Conservation (phyloP, 2,113 vertebrate genomes). For the Archilochus colubris region DNA sequence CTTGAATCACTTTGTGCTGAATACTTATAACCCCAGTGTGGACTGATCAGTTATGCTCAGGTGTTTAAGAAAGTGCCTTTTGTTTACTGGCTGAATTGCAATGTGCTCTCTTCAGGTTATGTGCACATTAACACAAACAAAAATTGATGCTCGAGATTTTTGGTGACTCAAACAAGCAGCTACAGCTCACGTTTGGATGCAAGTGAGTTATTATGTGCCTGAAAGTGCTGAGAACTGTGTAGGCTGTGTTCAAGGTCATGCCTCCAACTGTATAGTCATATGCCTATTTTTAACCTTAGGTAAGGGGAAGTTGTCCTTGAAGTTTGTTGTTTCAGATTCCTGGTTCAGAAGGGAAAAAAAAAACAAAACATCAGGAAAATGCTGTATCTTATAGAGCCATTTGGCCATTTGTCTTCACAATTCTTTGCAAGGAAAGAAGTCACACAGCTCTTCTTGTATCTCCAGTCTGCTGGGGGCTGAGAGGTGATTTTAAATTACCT, state of each 20-base stretch:
- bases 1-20: neutral
- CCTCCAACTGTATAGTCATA: neutral
- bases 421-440: neutral
- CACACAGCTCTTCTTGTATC: rapidly evolving
- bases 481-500: neutral
- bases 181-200: neutral
- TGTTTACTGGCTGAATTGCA: neutral
- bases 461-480: neutral
- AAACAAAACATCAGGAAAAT: neutral
- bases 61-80: neutral
- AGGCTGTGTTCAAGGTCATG: neutral
- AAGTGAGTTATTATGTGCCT: neutral
- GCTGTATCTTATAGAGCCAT: neutral
- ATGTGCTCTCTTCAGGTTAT: neutral
- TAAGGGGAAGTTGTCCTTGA: neutral
- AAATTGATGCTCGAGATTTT: neutral
- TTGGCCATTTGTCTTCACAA: neutral
- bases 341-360: neutral
- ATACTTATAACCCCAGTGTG: neutral
- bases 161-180: neutral
- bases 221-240: neutral
- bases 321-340: neutral
- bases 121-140: neutral
- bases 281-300: neutral
- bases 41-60: neutral